These are phyloP conservation scores for Spheniscus humboldti DNA, from an alignment of 2,797 vertebrate genomes.

Conservation along the genomic window DNA sequence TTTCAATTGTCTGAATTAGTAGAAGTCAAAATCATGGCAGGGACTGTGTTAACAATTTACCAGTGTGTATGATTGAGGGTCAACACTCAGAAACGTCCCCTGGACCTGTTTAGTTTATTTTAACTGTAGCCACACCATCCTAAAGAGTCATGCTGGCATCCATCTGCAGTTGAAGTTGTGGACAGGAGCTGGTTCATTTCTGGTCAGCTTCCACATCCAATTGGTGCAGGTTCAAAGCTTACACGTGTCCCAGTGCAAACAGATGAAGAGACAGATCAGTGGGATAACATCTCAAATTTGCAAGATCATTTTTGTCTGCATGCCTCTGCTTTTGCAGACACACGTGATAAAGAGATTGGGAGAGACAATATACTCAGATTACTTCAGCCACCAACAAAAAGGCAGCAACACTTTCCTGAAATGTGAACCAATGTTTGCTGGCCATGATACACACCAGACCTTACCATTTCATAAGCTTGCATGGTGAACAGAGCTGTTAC, in stretches of 20 bases:
- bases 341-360: fast-evolving
- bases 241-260: neutral
- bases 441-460: no score
- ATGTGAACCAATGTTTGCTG: neutral
- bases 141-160: neutral
- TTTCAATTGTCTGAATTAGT: neutral
- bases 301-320: neutral
- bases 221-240: neutral
- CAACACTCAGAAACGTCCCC: neutral
- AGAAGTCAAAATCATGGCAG: neutral
- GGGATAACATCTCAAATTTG: neutral
- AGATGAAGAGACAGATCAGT: neutral
- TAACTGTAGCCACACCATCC: neutral
- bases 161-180: neutral
- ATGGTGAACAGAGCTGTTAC: neutral
- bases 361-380: neutral
- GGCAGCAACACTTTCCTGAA: neutral
- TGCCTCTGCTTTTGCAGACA: neutral
- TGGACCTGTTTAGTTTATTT: neutral
- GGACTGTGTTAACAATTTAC: neutral
- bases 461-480: neutral
- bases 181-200: neutral
- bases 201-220: neutral
- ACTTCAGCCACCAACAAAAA: neutral
- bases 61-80: fast-evolving